Evolutionary conservation across 37 sponge, comb jelly and placozoan species (phyloP), one percentile per base, ranked within the genome.

Genomic region (Mnemiopsis leidyi): DNA sequence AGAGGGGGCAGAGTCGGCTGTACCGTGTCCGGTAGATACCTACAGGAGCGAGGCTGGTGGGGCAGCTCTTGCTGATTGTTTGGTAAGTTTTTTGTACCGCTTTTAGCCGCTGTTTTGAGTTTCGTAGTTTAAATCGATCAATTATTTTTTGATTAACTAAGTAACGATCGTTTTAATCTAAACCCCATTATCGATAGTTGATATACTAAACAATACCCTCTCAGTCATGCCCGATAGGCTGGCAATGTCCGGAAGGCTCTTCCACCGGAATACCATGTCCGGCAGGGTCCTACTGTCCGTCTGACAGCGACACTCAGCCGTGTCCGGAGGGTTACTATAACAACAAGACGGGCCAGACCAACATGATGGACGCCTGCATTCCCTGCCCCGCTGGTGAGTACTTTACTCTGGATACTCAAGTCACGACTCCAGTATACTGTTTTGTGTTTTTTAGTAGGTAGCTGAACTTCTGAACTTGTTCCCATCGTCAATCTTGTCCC

Each of bases 201-300:
- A n/a, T n/a, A n/a, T n/a, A n/a, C n/a, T n/a, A n/a, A n/a, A n/a
- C n/a, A n/a, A n/a, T n/a, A n/a, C 82, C 82, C 82, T 29, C 61
- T 48, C 61, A 48, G 61, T 5, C 61, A 13, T 48, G 61, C 61
- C 61, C 61, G 5, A 48, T 5, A n/a, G 90, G 90, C 61, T 85
- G 90, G 90, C 40, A 85, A n/a, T 85, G 90, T 33, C 90, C 90
- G 23, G 90, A 85, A 33, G 90, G 90, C 29, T 33, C 82, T 36
- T 23, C 21, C 32, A 31, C 37, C 2, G 90, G 90, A 23, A 40
- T 40, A 25, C 90, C 90, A 13, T 85, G 90, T 85, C 48, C 23
- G 24, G 61, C 90, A 23, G 90, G 90, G 61, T 40, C 20, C 29
- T 85, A 40, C 90, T 85, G 90, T 85, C 90, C 90, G 0, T 85